Evolutionary conservation across 1,140 invertebrate species (phyloP).

Genomic region (Hydropsyche tenuis): DNA sequence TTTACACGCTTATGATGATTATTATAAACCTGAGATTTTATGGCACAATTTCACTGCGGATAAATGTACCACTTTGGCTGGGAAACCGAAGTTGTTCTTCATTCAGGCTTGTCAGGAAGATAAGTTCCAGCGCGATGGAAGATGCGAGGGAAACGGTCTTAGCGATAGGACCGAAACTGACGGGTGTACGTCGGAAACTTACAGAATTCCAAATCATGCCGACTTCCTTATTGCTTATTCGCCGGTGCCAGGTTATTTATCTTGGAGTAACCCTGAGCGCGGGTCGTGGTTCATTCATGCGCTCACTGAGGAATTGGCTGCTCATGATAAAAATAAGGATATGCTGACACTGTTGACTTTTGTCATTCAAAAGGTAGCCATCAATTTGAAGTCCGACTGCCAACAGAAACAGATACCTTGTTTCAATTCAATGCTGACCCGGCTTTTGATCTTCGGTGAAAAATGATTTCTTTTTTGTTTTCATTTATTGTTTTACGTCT

Average conservation of each 20-base stretch:
- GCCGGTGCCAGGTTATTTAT: conserved; percentile 90
- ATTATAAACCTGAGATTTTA: conserved; percentile 82
- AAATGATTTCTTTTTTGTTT: conserved; percentile 45
- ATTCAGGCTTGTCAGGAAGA: conserved; percentile 83
- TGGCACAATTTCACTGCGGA: conserved; percentile 88
- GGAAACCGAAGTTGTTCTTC: conserved; percentile 94
- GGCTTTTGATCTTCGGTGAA: conserved; percentile 73
- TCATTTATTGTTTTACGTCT: no score
- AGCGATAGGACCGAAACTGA: conserved; percentile 76
- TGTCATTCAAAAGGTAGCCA: conserved; percentile 85
- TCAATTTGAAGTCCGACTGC: conserved; percentile 92
- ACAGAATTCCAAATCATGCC: conserved; percentile 89
- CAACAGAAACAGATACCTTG: conserved; percentile 95
- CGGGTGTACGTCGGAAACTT: conserved; percentile 68
- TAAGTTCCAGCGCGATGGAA: conserved; percentile 82
- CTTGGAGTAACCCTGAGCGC: conserved; percentile 91
- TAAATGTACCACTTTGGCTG: conserved; percentile 83
- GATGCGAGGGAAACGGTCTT: conserved; percentile 76
- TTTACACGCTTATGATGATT: conserved; percentile 85
- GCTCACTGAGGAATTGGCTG: conserved; percentile 78
- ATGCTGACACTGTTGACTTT: conserved; percentile 87
- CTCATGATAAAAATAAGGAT: conserved; percentile 77
- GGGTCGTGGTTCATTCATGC: conserved; percentile 98
- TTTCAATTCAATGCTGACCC: conserved; percentile 90
- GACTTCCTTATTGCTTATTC: conserved; percentile 95